Percentiles rank a stretch among this genome's conserved stretches.
These are phyloP conservation scores for Palythoa grandis DNA, from an alignment of 92 coral and sea anemone genomes.

Conservation along the genomic window DNA sequence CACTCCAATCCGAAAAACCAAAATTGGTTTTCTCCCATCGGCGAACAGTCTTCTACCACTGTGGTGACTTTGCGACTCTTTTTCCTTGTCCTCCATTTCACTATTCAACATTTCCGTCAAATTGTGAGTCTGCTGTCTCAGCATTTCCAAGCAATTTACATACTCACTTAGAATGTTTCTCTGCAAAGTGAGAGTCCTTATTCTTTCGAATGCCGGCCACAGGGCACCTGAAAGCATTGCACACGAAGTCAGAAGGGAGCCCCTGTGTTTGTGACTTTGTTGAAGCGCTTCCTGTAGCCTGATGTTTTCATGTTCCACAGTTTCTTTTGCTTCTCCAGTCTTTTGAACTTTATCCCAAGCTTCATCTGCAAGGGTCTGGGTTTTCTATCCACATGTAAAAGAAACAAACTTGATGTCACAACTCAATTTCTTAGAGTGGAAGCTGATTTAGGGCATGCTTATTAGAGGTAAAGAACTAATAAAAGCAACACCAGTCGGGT, in stretches of 20 bases:
- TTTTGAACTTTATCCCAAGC: slow-evolving; percentile 94
- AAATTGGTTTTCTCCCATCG: slow-evolving; percentile 76
- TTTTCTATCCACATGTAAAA: slow-evolving; percentile 66
- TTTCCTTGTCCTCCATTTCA: slow-evolving; percentile 79
- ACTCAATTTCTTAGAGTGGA: neutral
- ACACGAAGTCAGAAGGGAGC: slow-evolving; percentile 77
- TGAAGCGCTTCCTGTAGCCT: slow-evolving; percentile 79
- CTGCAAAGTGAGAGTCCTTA: slow-evolving; percentile 83
- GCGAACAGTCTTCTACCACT: slow-evolving; percentile 22
- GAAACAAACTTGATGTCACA: neutral
- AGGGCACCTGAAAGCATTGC: slow-evolving; percentile 92
- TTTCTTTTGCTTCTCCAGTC: slow-evolving; percentile 86
- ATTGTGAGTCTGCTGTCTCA: slow-evolving; percentile 78
- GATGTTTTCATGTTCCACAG: slow-evolving; percentile 85
- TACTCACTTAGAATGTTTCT: slow-evolving; percentile 82
- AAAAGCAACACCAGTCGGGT: neutral
- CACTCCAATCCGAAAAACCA: slow-evolving; percentile 88
- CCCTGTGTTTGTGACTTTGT: slow-evolving; percentile 74
- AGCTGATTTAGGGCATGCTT: neutral
- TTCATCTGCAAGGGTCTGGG: slow-evolving; percentile 89
- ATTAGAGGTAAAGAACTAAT: neutral
- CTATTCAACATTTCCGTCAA: slow-evolving; percentile 86
- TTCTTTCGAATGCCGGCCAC: slow-evolving; percentile 91
- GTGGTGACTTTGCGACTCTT: slow-evolving; percentile 44
- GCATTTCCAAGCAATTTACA: slow-evolving; percentile 65